phyloP scores from a whole-genome alignment of 1,140 invertebrate species.

The Hypsibius dujardini region DNA sequence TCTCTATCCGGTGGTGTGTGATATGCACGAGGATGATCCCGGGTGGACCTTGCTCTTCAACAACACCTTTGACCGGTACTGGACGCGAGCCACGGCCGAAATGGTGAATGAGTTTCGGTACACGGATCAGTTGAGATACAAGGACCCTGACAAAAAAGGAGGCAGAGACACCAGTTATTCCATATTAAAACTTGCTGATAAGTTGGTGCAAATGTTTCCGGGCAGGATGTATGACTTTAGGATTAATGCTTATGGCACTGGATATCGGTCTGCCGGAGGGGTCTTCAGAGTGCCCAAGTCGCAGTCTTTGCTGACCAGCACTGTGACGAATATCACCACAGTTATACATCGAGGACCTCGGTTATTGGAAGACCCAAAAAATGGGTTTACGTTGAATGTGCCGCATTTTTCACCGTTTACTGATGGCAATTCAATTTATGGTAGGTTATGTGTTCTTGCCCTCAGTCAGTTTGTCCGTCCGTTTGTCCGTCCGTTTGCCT shows the following conservation, averaged over 20 bases:
- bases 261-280: not conserved
- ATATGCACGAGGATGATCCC: not conserved
- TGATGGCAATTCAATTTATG: not conserved
- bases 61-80: not conserved
- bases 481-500: too few species aligned
- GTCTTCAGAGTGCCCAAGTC: not conserved
- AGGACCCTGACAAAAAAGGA: too few species aligned
- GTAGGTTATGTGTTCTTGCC: too few species aligned
- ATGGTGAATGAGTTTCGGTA: too few species aligned
- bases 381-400: not conserved
- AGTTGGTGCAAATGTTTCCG: not conserved
- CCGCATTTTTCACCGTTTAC: not conserved
- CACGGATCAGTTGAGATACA: too few species aligned
- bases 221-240: not conserved
- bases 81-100: not conserved
- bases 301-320: not conserved
- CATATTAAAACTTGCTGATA: not conserved
- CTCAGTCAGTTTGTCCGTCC: too few species aligned
- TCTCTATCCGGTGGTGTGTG: not conserved
- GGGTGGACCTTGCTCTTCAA: not conserved
- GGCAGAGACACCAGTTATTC: not conserved
- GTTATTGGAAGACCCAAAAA: not conserved
- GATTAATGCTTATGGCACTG: not conserved
- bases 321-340: not conserved
- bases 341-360: not conserved